Conservation (phyloP, 2,113 vertebrate genomes). For the Hippocampus abdominalis region DNA sequence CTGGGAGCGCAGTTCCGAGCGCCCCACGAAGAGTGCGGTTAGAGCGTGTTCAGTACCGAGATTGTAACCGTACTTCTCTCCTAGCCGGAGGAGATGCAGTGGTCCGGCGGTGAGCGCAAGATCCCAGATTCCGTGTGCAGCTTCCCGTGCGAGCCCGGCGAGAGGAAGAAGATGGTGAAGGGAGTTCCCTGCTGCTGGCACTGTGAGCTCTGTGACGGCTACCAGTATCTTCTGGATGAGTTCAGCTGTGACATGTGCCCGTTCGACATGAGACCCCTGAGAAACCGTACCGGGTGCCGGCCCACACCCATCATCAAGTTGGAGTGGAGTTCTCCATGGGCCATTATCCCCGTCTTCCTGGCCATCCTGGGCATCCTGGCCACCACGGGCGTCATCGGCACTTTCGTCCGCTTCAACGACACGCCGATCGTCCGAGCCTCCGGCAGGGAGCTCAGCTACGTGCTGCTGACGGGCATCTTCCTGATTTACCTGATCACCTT, state of each 20-base stretch:
- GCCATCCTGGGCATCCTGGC: constrained; percentile 78
- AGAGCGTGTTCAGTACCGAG: background rate
- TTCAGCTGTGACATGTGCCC: constrained; percentile 78
- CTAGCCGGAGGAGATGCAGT: constrained; percentile 82
- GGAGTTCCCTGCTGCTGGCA: constrained; percentile 83
- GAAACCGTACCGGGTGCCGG: constrained; percentile 75
- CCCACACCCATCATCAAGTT: constrained; percentile 79
- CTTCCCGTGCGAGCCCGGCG: constrained; percentile 77
- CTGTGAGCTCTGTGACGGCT: constrained; percentile 80
- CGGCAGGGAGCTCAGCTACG: constrained; percentile 81
- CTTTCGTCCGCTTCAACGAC: constrained; percentile 78
- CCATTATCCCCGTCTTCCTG: constrained; percentile 76
- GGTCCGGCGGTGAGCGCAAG: constrained; percentile 71
- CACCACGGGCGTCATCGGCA: constrained; percentile 70
- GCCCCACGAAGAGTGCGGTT: background rate
- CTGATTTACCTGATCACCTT: constrained; percentile 79
- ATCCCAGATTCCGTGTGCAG: constrained; percentile 82
- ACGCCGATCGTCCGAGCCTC: constrained; percentile 83
- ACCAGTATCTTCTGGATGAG: constrained; percentile 77
- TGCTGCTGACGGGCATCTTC: constrained; percentile 73
- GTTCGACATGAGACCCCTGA: constrained; percentile 72
- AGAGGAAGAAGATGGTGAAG: constrained; percentile 82
- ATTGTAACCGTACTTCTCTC: background rate
- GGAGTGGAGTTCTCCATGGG: constrained; percentile 79
- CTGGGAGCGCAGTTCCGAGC: background rate